Evolutionary conservation across 2,888 invertebrate genomes (phyloP).

Genomic region (Pyrocoelia pectoralis): DNA sequence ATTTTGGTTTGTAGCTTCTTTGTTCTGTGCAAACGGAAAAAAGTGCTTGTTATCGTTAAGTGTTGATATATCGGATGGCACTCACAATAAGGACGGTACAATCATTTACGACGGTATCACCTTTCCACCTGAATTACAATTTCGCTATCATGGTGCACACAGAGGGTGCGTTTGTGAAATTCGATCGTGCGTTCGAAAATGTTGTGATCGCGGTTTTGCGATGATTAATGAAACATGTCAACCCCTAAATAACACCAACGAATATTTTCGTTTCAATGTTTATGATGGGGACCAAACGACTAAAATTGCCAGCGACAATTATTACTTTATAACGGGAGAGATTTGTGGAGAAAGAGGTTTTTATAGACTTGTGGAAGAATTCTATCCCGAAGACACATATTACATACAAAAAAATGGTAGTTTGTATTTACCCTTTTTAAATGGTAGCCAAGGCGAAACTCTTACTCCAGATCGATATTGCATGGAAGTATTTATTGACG

Average conservation of each 20-base stretch:
- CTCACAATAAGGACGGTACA: conserved; percentile 1
- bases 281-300: background rate
- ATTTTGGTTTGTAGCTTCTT: background rate
- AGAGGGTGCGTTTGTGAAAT: conserved; percentile 40
- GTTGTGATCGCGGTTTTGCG: conserved; percentile 23
- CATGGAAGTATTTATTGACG: conserved; percentile 7
- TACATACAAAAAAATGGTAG: conserved; percentile 10
- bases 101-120: conserved; percentile 31
- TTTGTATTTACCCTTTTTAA: background rate
- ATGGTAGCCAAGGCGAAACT: background rate
- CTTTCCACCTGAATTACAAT: conserved; percentile 31
- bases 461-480: conserved; percentile 2
- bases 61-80: conserved; percentile 34
- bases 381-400: background rate
- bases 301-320: background rate
- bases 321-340: background rate
- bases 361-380: background rate
- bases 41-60: conserved; percentile 15
- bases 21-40: background rate
- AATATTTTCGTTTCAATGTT: background rate
- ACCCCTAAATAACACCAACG: background rate
- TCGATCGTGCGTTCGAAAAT: conserved; percentile 36
- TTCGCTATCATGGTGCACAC: conserved; percentile 17
- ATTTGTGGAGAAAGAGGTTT: background rate
- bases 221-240: conserved; percentile 1